Base-by-base conservation (phyloP, 2,113 vertebrate species). In the Mohoua ochrocephala region DNA sequence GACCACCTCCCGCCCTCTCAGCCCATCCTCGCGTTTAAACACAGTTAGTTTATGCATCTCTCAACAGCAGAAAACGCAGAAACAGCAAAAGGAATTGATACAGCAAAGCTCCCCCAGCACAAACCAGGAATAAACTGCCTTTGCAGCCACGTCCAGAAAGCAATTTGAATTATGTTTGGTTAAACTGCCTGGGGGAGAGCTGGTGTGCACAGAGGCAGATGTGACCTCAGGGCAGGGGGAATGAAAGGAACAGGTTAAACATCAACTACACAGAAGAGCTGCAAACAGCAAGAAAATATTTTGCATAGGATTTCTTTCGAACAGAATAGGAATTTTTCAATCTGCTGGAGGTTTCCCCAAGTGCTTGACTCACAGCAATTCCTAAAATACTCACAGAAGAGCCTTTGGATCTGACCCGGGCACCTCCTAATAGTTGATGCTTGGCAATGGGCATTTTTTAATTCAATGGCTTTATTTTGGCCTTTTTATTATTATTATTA, bases 1-100 rank as follows among this genome's bases (percentile, higher is more conserved):
- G 19, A 69, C 6, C 52, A 56, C 24, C 11, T 41, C 27, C 49
- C 39, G 45, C 1, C 11, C 41, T 37, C 59, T 15, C 68, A 54
- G 37, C 30, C 37, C 11, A 7, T 17, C 45, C 86, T 47, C 17
- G 3, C 5, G 6, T 15, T 39, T 14, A 54, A 17, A 27, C 64
- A 30, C 61, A 3, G 20, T 0, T 16, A 19, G 3, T 15, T 67
- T 8, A 7, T 2, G 0, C 1, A 21, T 1, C 42, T 23, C 42
- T 33, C 3, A 42, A 18, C 11, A 42, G 71, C 49, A 74, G 27
- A 69, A 74, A 82, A 69, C 0, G 14, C 11, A 81, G 37, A 20
- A 67, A 35, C 0, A 2, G 44, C 30, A 37, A 13, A 63, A 78
- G 41, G 18, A 28, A 27, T 52, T 42, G 3, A 16, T 9, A 4